Evolutionary conservation across 2,113 vertebrate genomes (phyloP).

Genomic region (Cyprinodon variegatus): DNA sequence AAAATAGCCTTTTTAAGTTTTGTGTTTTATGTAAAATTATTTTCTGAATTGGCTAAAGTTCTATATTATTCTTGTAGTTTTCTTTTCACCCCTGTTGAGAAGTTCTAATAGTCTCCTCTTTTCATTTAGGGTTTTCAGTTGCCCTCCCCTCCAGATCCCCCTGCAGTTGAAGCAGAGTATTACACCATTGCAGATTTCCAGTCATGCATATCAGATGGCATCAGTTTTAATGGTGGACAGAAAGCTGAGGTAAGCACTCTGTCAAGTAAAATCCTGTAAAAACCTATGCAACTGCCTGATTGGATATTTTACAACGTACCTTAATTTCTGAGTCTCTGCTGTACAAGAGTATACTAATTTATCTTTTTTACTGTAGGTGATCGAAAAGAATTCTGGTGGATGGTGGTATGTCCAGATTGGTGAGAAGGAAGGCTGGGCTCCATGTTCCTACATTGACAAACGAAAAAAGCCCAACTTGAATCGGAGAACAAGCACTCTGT

Average conservation of each 20-base stretch:
- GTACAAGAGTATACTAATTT: not conserved
- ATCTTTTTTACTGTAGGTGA: constrained; percentile 84
- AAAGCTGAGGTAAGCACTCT: constrained; percentile 92
- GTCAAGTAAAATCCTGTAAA: not conserved
- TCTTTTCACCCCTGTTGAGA: not conserved
- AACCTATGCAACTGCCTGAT: not conserved
- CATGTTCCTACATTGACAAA: constrained; percentile 98
- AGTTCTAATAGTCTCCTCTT: not conserved
- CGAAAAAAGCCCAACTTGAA: constrained; percentile 97
- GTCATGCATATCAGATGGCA: constrained; percentile 98
- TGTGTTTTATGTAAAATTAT: not conserved
- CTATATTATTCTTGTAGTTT: not conserved
- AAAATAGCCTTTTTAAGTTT: not conserved
- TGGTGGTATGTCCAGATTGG: constrained; percentile 99
- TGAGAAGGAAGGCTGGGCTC: constrained; percentile 98
- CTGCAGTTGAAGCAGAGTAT: constrained; percentile 98
- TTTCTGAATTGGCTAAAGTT: not conserved
- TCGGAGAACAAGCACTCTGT: constrained; percentile 96
- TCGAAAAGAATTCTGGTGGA: constrained; percentile 98
- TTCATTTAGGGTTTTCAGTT: constrained; percentile 92
- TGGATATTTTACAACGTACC: not conserved
- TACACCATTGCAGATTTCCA: constrained; percentile 99
- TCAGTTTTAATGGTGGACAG: constrained; percentile 97
- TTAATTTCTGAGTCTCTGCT: too few relatives aligned
- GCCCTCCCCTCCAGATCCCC: constrained; percentile 96